Conservation (phyloP, 2,113 vertebrate species). For the Rynchops niger region DNA sequence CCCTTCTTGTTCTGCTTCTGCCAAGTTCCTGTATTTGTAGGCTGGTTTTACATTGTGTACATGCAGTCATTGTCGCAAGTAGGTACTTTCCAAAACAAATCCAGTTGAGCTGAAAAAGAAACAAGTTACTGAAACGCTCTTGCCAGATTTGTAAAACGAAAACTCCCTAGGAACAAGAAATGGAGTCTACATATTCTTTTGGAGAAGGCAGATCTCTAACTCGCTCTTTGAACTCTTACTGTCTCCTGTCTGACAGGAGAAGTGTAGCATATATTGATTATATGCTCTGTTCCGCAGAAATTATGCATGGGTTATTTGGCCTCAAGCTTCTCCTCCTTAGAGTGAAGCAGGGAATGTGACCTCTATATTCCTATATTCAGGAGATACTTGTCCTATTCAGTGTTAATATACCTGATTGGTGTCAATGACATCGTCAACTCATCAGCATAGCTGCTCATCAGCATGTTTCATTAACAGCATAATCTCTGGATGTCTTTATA, state of each 20-base stretch:
- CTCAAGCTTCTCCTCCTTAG: background rate
- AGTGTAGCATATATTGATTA: conserved; percentile 25
- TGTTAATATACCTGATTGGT: background rate
- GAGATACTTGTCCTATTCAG: background rate
- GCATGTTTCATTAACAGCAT: conserved; percentile 13
- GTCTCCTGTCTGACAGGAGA: background rate
- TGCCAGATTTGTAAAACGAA: background rate
- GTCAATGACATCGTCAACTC: background rate
- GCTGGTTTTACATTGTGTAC: background rate
- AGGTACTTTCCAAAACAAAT: background rate
- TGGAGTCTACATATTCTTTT: background rate
- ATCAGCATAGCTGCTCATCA: background rate
- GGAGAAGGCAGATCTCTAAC: background rate
- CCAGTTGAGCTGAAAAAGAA: background rate
- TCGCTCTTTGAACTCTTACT: background rate
- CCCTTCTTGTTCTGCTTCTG: background rate
- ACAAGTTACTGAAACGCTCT: background rate
- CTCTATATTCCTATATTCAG: background rate
- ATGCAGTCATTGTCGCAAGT: background rate
- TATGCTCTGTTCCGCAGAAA: background rate
- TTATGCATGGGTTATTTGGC: background rate
- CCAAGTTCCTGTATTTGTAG: background rate
- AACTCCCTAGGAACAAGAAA: background rate
- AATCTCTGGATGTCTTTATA: background rate
- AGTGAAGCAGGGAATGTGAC: conserved; percentile 2